A percentile compares a stretch with the other conserved stretches of the same genome.
Conservation (phyloP, 2,113 vertebrate genomes). For the Dipodomys spectabilis region DNA sequence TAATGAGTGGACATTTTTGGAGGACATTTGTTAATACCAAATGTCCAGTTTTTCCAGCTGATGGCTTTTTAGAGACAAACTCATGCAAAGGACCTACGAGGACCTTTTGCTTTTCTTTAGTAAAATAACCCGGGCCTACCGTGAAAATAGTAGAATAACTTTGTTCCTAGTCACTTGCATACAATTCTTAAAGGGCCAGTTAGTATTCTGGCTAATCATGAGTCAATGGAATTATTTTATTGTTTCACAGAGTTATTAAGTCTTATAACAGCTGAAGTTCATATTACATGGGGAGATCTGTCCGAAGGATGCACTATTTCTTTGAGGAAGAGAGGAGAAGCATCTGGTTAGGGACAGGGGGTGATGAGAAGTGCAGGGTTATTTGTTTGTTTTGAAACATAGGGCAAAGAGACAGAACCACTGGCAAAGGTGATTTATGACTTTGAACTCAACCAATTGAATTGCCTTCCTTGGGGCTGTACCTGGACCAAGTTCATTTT, state of each 20-base stretch:
- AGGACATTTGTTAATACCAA: constrained; percentile 41
- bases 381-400: constrained; percentile 48
- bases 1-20: constrained; percentile 76
- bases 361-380: constrained; percentile 44
- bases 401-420: constrained; percentile 55
- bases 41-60: constrained; percentile 70
- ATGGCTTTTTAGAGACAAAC: constrained; percentile 73
- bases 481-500: constrained; percentile 85
- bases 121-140: constrained; percentile 71
- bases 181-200: constrained; percentile 69
- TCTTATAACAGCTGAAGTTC: constrained; percentile 77
- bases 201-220: constrained; percentile 76
- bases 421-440: constrained; percentile 66
- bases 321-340: constrained; percentile 55
- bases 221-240: constrained; percentile 79
- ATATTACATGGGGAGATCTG: constrained; percentile 74
- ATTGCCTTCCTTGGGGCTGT: constrained; percentile 80
- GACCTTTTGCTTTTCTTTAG: constrained; percentile 70
- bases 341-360: constrained; percentile 5
- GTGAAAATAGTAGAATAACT: constrained; percentile 66
- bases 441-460: constrained; percentile 70
- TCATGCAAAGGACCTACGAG: constrained; percentile 69
- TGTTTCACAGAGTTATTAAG: constrained; percentile 80
- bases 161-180: constrained; percentile 73
- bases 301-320: constrained; percentile 76